Evolutionary conservation across 2,888 invertebrate species (phyloP), one percentile per base, ranked within the genome.

Genomic region (Leptothorax acervorum): DNA sequence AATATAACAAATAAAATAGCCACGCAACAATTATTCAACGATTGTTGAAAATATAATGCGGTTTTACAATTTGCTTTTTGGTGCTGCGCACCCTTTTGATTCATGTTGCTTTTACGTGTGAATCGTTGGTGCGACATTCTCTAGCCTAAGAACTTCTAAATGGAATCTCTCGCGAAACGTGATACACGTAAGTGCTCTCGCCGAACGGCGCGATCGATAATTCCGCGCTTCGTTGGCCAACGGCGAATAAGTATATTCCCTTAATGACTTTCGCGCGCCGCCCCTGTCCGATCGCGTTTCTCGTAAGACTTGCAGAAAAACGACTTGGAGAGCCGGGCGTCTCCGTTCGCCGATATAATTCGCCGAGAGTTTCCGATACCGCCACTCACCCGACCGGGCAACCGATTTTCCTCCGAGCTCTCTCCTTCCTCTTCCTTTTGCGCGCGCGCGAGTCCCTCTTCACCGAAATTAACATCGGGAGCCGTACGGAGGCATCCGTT

Each of bases 391-490:
- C 35, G 6, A 23, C 18, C 23, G 23, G 23, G 23, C 23, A 23
- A 23, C 23, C 65, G 48, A 55, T 23, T 60, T 28, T 31, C 45
- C 45, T 28, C 12, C 23, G 23, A 45, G 66, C 11, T 45, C 76
- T 45, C 76, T 31, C 76, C 11, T 45, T 63, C 23, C 23, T 31
- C 76, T 48, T 28, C 63, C 18, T 42, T 39, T 55, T 11, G 15
- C 11, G 6, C 6, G 35, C 18, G 15, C 55, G 28, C 23, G 9
- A 12, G 9, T 31, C 48, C 2, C 42, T 28, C 81, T 12, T 53
- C 63, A n/a, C 55, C 62, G 51, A 76, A 84, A 86, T 76, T 82
- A 82, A 78, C 86, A 76, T 85, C 62, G 55, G 51, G 48, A 31
- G 23, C 71, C 71, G 39, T 63, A 45, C 70, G 35, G 42, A 63